Evolutionary conservation across 2,888 invertebrate species (phyloP).

Genomic region (Alviniconcha strummeri): DNA sequence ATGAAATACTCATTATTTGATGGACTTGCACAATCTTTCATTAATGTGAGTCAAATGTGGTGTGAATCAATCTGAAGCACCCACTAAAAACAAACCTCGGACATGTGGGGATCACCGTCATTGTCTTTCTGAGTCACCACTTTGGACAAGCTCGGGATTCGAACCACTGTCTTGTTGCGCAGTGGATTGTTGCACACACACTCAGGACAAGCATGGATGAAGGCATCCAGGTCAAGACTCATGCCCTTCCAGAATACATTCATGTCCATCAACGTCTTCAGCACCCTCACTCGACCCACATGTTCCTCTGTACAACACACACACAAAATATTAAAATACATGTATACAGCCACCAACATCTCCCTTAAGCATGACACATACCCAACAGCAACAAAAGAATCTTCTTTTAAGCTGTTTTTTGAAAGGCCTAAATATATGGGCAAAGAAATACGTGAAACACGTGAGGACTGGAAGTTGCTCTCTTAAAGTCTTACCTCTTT

Average conservation of each 20-base stretch:
- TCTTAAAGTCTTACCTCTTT: no score
- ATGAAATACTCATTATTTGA: no score
- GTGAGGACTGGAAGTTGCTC: no score
- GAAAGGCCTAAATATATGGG: no score
- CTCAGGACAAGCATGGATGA: slow-evolving; percentile 51
- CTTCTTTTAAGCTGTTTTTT: no score
- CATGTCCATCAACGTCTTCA: slow-evolving; percentile 41
- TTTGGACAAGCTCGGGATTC: slow-evolving; percentile 17
- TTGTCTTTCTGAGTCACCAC: not conserved
- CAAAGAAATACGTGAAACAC: no score
- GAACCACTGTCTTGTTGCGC: slow-evolving; percentile 27
- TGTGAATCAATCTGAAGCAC: no score
- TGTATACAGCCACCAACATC: no score
- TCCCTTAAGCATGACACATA: not conserved
- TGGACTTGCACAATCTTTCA: not conserved
- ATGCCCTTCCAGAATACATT: slow-evolving; percentile 59
- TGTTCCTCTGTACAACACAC: slow-evolving; percentile 42
- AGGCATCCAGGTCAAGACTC: slow-evolving; percentile 54
- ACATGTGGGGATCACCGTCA: slow-evolving; percentile 26
- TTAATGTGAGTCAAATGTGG: not conserved
- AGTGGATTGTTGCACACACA: slow-evolving; percentile 36
- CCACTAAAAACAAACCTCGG: slow-evolving; percentile 20
- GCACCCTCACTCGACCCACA: slow-evolving; percentile 42
- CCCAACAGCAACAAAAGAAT: not conserved
- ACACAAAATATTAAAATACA: not conserved